Base-by-base conservation (phyloP, 1,140 invertebrate genomes). In the Calycopis cecrops region DNA sequence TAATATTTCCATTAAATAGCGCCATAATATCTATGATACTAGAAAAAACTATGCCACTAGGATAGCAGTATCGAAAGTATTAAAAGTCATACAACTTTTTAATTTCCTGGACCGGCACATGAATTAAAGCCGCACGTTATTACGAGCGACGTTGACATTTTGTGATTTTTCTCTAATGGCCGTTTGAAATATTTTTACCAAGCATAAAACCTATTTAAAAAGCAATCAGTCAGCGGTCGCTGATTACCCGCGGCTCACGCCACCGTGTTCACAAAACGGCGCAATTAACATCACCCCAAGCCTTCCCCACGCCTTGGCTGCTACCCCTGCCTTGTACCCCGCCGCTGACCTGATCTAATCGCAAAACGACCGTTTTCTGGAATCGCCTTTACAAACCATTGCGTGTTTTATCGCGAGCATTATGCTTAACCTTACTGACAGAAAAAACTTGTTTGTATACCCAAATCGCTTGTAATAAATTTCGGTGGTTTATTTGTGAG, bases 131-230 rank as follows among this genome's bases (percentile, higher is more conserved):
- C 21, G 21, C 21, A 28, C 21, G 6, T 28, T 2, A 28, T 28
- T 28, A 28, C 21, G 16, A 44, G 17, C 40, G 9, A 14, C 40
- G 40, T 44, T 44, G 40, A 44, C 40, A 44, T 44, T 44, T 16
- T 14, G 40, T 14, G 17, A 44, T 56, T 52, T 51, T 44, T 16
- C 40, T 44, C 9, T 8, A 44, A 28, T 28, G 21, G 21, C 40
- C 4, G 51, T 53, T 42, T 53, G 72, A 69, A 79, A 77, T 65
- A 83, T 81, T 84, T 83, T 86, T 80, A 84, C 78, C 69, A 63
- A 72, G 78, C 78, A 84, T 83, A 85, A 83, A 83, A 83, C 79
- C 83, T 86, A 86, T 85, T 86, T 86, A 86, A 86, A 86, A 86
- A 83, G 83, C 81, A 79, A 86, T 86, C 83, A 86, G 78, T 86